These are phyloP conservation scores for Ecliptopera silaceata DNA, from an alignment of 2,888 invertebrate genomes.

Conservation along the genomic window DNA sequence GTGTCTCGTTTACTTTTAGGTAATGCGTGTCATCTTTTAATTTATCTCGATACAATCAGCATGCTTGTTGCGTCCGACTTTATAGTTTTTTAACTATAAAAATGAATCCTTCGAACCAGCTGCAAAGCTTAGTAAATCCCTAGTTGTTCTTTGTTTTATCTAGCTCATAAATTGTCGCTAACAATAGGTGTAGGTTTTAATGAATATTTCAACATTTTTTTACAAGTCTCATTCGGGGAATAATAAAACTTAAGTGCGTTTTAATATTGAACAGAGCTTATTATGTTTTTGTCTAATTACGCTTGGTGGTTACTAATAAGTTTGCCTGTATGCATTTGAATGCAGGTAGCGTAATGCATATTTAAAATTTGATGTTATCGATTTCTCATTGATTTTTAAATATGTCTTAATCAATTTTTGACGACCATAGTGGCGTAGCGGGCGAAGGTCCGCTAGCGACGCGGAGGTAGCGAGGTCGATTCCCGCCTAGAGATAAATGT, in stretches of 20 bases:
- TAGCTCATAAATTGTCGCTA: constrained; percentile 58
- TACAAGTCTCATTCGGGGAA: constrained; percentile 13
- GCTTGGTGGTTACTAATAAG: constrained; percentile 49
- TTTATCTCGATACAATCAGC: constrained; percentile 53
- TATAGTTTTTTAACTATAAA: constrained; percentile 55
- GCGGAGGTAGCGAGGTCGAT: too few relatives aligned
- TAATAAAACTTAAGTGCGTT: constrained; percentile 43
- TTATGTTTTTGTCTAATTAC: constrained; percentile 44
- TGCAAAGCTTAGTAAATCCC: constrained; percentile 61
- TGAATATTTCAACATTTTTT: constrained; percentile 69
- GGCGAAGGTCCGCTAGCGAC: too few relatives aligned
- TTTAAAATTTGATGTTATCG: too few relatives aligned
- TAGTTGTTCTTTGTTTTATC: constrained; percentile 46
- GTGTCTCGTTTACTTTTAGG: too few relatives aligned
- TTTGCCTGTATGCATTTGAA: constrained; percentile 1
- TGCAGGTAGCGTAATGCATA: background rate
- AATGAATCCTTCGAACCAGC: constrained; percentile 60
- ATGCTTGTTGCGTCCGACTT: constrained; percentile 61
- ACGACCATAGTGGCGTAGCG: too few relatives aligned
- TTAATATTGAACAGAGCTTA: constrained; percentile 43
- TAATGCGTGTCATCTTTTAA: constrained; percentile 48
- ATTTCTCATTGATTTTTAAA: too few relatives aligned
- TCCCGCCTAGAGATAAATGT: too few relatives aligned
- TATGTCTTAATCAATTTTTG: too few relatives aligned
- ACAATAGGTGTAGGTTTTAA: constrained; percentile 65